phyloP scores from a whole-genome alignment of 92 coral and sea anemone species.

The Blastomussa wellsi region DNA sequence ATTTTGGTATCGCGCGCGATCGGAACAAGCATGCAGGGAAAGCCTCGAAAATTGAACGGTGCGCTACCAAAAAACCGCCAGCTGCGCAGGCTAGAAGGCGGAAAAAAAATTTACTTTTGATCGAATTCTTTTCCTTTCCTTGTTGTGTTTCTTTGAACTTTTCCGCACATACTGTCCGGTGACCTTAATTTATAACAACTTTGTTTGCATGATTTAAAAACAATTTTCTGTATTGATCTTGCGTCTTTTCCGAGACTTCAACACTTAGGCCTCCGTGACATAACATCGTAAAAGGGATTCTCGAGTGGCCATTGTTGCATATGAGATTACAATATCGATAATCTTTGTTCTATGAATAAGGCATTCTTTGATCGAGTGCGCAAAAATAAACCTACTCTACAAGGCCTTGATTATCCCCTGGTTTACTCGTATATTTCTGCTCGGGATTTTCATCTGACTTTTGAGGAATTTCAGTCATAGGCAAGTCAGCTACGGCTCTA shows the following conservation, averaged over 20 bases:
- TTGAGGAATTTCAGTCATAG: conserved; percentile 13
- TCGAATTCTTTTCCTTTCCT: too few relatives aligned
- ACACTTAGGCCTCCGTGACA: neutral
- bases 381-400: conserved; percentile 1
- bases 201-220: neutral
- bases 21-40: too few relatives aligned
- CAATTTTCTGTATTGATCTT: too few relatives aligned
- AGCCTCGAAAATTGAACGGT: too few relatives aligned
- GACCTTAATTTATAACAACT: too few relatives aligned
- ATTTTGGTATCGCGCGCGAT: too few relatives aligned
- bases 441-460: neutral
- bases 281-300: neutral
- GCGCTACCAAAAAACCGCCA: too few relatives aligned
- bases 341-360: neutral
- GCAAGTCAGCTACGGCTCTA: conserved; percentile 3
- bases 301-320: neutral
- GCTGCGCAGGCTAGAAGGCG: too few relatives aligned
- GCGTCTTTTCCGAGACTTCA: too few relatives aligned
- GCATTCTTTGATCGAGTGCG: neutral
- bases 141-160: too few relatives aligned
- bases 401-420: neutral
- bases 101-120: too few relatives aligned
- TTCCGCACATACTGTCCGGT: neutral
- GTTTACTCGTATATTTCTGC: conserved; percentile 21
- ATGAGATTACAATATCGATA: neutral